Conservation (phyloP, 2,113 vertebrate genomes). For the Myiozetetes cayanensis region DNA sequence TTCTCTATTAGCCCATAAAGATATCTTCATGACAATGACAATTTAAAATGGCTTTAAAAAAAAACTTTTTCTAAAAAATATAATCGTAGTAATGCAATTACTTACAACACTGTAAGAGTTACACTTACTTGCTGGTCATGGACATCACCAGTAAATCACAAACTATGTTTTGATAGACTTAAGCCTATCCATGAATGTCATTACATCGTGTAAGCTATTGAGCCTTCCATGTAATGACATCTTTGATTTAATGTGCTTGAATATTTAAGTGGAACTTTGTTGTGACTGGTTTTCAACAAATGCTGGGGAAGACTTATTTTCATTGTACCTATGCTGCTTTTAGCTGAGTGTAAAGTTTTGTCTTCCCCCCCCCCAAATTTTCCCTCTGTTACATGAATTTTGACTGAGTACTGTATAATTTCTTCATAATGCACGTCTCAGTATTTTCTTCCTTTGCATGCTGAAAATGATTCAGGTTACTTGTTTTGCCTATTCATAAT, state of each 20-base stretch:
- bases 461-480: background rate
- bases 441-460: background rate
- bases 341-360: background rate
- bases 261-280: background rate
- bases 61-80: background rate
- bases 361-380: background rate
- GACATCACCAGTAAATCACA: background rate
- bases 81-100: background rate
- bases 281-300: background rate
- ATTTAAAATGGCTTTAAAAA: background rate
- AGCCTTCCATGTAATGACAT: background rate
- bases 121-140: background rate
- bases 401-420: background rate
- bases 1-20: background rate
- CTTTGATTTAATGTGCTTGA: background rate
- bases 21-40: background rate
- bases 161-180: background rate
- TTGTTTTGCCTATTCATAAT: background rate
- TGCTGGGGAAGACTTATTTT: background rate
- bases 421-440: background rate
- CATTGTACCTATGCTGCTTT: background rate
- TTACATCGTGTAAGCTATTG: background rate
- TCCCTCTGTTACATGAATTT: background rate
- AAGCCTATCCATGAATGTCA: background rate
- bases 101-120: background rate